Evolutionary conservation across 2,113 vertebrate genomes (phyloP).

Genomic region (Hystrix brachyura): DNA sequence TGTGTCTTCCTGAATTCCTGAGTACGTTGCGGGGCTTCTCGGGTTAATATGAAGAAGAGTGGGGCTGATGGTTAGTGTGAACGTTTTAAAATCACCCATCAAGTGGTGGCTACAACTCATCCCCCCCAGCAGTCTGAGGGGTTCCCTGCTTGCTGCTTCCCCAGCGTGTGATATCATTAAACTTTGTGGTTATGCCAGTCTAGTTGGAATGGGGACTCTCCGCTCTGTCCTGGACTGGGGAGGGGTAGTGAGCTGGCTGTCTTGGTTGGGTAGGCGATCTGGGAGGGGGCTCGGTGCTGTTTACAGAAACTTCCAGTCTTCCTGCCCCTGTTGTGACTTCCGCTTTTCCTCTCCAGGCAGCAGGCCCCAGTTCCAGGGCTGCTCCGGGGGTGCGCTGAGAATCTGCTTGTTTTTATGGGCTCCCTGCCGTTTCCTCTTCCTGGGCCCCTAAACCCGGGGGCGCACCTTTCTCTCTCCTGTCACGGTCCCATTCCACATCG

Average conservation of each 20-base stretch:
- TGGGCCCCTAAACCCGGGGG: neutral
- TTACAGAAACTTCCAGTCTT: neutral
- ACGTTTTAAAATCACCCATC: neutral
- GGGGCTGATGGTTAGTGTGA: neutral
- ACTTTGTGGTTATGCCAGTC: neutral
- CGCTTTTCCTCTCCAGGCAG: neutral
- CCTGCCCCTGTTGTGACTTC: neutral
- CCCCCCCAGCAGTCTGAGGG: neutral
- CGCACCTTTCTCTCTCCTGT: neutral
- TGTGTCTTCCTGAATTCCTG: neutral
- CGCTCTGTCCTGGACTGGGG: neutral
- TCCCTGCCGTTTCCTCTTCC: neutral
- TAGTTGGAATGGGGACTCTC: neutral
- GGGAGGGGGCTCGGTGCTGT: neutral
- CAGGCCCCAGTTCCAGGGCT: neutral
- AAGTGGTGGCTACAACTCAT: neutral
- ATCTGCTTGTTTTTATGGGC: neutral
- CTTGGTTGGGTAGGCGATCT: neutral
- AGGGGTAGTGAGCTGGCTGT: neutral
- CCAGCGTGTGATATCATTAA: no score
- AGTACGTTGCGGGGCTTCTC: neutral
- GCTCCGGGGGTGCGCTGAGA: neutral
- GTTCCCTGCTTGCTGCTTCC: neutral
- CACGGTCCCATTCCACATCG: neutral
- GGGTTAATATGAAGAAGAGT: neutral